Evolutionary conservation across 2,888 invertebrate species (phyloP), one percentile per base, ranked within the genome.

Genomic region (Athripsodes cinereus): DNA sequence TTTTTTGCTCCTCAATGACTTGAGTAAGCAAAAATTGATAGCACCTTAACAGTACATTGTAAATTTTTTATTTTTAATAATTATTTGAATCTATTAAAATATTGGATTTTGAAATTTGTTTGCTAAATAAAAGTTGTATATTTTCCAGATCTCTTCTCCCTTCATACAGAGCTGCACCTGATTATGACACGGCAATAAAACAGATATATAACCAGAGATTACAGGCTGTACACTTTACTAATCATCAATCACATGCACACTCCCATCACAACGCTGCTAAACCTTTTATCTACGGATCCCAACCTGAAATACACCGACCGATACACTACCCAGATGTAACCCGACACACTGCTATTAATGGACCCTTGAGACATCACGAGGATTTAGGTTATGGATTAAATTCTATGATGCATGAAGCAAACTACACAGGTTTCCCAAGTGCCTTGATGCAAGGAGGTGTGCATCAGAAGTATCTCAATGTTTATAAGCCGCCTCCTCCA

Each of bases 131-230:
- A 65, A n/a, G n/a, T n/a, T n/a, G n/a, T n/a, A n/a, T n/a, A n/a
- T n/a, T n/a, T n/a, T n/a, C n/a, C n/a, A 85, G 90, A 67, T 87
- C 88, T 16, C 79, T 92, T 63, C 72, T 92, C n/a, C 92, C 92
- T 0, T 86, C 87, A 0, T 92, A 92, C 71, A 82, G 96, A 2
- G 91, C 91, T 0, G 93, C 95, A 1, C 96, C 97, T 0, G 96
- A 96, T 74, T 97, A 97, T 72, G 95, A 96, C 70, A 92, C 93
- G 0, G 95, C 96, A 13, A 82, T 96, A 61, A 90, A 91, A 70
- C 88, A 91, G 67, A 92, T 92, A 70, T 89, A 90, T 72, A 80
- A 84, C 51, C 82, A 78, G 40, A 75, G 75, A 35, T 62, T 75
- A 8, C 74, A 76, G 49, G 73, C 75, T 0, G 72, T 74, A 58